Percentiles rank a stretch among this genome's conserved stretches.
Conservation (phyloP, 2,888 invertebrate genomes). For the Drosophila formosana region DNA sequence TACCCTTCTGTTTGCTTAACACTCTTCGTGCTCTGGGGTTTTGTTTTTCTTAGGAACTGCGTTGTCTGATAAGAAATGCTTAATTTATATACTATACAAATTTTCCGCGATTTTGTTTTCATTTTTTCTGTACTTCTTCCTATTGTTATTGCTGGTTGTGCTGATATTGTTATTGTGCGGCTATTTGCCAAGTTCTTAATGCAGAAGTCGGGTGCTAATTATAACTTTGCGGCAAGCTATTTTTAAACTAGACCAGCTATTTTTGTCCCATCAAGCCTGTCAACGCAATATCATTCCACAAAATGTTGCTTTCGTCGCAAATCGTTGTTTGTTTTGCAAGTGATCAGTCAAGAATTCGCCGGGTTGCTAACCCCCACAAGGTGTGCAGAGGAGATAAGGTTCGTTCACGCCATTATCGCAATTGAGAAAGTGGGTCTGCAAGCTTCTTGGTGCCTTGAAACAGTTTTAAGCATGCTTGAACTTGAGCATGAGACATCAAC, state of each 20-base stretch:
- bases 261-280: constrained; percentile 30
- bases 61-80: constrained; percentile 54
- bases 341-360: constrained; percentile 11
- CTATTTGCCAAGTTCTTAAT: constrained; percentile 42
- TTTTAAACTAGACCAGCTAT: constrained; percentile 36
- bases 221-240: constrained; percentile 52
- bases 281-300: background rate
- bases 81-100: constrained; percentile 26
- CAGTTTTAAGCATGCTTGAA: constrained; percentile 35
- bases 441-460: constrained; percentile 31
- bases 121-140: constrained; percentile 10
- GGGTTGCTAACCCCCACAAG: constrained; percentile 37
- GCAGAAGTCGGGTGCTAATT: constrained; percentile 36
- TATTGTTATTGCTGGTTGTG: constrained; percentile 4
- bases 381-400: constrained; percentile 30
- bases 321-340: constrained; percentile 12
- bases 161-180: constrained; percentile 23
- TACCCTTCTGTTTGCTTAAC: background rate
- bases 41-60: constrained; percentile 66
- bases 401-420: constrained; percentile 22
- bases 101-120: constrained; percentile 34
- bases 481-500: constrained; percentile 31
- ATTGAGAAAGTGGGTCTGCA: constrained; percentile 46
- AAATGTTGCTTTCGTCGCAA: constrained; percentile 15
- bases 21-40: constrained; percentile 11